Base-by-base conservation (phyloP, 1,140 invertebrate species). In the Drosophila subobscura region DNA sequence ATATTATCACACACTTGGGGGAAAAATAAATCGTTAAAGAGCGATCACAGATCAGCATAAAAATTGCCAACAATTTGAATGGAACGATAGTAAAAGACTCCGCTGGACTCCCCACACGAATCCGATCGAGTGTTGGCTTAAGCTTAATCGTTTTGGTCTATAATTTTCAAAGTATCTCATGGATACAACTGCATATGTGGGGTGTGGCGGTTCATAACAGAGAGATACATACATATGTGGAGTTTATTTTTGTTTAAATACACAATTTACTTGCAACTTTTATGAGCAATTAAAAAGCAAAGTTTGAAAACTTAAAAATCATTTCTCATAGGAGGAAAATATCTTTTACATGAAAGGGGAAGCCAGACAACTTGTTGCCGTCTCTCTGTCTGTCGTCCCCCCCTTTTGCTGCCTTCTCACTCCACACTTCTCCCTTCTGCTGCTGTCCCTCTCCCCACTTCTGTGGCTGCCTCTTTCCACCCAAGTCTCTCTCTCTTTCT, bases 321-420 rank as follows among this genome's bases (percentile, higher is more conserved):
- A 33, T 33, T 23, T 12, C 23, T 16, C 23, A 50, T 29, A 42
- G 7, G 16, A 22, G 3, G 20, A 33, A 14, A 51, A 51, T 16
- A 29, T 27, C 8, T 47, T 47, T 40, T 20, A 40, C 46, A 53
- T 29, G 53, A 61, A 72, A 46, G 63, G 44, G 14, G 79, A 84
- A 84, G 79, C 80, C 79, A 66, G 52, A 56, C 61, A 75, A 67
- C 60, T 66, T 53, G 65, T 70, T 72, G 60, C 44, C 46, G 41
- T 71, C 52, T 49, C 45, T n/a, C 45, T n/a, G n/a, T 20, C 16
- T 20, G 16, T 20, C 1, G n/a, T 50, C 42, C 44, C 27, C 67
- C 16, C 16, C 16, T 20, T 20, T 20, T 20, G 16, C 16, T 20
- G 16, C 16, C 16, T 0, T 27, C 37, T 53, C 37, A 16, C 22